Base-by-base conservation (phyloP, 2,113 vertebrate species). In the Larimichthys polyactis region DNA sequence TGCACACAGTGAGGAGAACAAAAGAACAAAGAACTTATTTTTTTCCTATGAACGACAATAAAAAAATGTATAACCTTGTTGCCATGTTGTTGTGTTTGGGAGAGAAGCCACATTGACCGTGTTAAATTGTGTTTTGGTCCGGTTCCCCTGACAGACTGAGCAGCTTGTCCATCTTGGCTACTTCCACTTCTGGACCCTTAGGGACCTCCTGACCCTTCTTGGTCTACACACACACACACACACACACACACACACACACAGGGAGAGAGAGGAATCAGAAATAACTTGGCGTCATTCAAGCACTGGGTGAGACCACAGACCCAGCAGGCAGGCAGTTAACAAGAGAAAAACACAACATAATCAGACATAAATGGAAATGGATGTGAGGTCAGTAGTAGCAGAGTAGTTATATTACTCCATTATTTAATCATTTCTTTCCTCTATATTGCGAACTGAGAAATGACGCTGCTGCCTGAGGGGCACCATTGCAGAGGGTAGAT, bases 101-200 rank as follows among this genome's bases (percentile, higher is more conserved):
- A 36, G 49, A 46, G 36, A 69, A 46, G 44, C 20, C 36, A n/a
- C 5, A 6, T 14, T 15, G 19, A 24, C 16, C 2, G 2, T 0
- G 0, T 79, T 68, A 86, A 65, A 12, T 32, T 49, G 63, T 11
- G 55, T 4, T 76, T 44, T 75, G 44, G 7, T 92, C 91, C 0
- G 94, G 94, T 79, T 97, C 95, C 75, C 96, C 95, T 87, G 97
- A 92, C 81, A 96, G 87, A 79, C 92, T 96, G 22, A 99, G 94
- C 54, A 99, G 92, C 77, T 97, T 98, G 90, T 99, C 97, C 95
- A 99, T 75, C 91, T 99, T 99, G n/a, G 91, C 93, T 0, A 94
- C 90, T 93, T 99, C 97, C 80, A 95, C 96, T 75, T 97, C 96
- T 0, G 96, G 96, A 36, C 96, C 96, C 75, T 95, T 96, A 74